Base-by-base conservation (phyloP, 2,888 invertebrate genomes). In the Tineola bisselliella region DNA sequence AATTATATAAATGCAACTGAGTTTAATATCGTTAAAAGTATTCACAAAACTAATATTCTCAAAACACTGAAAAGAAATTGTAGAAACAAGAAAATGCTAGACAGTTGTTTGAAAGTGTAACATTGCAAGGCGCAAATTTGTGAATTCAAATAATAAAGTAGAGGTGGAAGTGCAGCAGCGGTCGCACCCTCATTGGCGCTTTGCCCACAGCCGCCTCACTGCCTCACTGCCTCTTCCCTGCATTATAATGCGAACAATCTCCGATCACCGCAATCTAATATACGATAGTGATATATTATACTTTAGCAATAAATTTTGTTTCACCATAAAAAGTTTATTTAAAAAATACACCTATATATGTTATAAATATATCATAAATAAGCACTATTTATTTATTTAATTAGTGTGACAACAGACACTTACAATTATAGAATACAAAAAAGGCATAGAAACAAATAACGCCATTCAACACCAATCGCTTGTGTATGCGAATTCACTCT, bases 81-180 rank as follows among this genome's bases (percentile, higher is more conserved):
- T 61, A 59, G 59, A 44, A 17, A 56, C 30, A 25, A 58, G 56
- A 62, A 63, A 62, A 63, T 62, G 62, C 59, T 62, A 61, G 63
- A 63, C 62, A 63, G 61, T 62, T 63, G 62, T 62, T 62, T 52
- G 60, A 43, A 60, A 62, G 61, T 61, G 63, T 61, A 44, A 60
- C 58, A 58, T 60, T 59, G 62, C 57, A 61, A 61, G 61, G 63
- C 63, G 63, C 62, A 62, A 63, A 63, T 63, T 63, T 63, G 63
- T 63, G 62, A 63, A 63, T 63, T 61, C 62, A 63, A 63, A 63
- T 63, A 62, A 63, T 63, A 63, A 62, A 63, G 57, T 56, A 30
- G 19, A 56, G 56, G 19, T 56, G 19, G 25, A 56, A 56, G 56
- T 56, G 56, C 30, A 56, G 54, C 56, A 18, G 30, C 19, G 56